phyloP scores from a whole-genome alignment of 2,888 invertebrate genomes.

The Volucella inanis region DNA sequence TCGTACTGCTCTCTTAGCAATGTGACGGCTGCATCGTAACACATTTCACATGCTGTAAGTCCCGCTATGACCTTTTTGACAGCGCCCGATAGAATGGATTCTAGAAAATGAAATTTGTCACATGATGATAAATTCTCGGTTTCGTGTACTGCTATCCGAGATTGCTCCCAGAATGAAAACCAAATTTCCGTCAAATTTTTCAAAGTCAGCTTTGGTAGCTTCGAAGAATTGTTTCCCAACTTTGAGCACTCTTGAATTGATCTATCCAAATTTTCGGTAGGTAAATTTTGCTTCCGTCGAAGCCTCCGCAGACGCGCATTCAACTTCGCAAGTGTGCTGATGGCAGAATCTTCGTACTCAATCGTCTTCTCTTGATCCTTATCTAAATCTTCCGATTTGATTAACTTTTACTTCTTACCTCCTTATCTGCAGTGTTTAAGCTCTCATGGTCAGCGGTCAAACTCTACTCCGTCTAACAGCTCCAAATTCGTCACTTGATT shows the following conservation, averaged over 20 bases:
- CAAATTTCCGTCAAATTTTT: constrained; percentile 28
- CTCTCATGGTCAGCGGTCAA: constrained; percentile 22
- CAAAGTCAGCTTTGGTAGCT: background rate
- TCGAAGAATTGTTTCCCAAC: background rate
- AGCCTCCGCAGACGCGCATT: constrained; percentile 10
- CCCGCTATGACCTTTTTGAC: constrained; percentile 13
- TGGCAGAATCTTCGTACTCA: constrained; percentile 31
- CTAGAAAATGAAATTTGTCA: constrained; percentile 29
- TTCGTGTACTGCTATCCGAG: constrained; percentile 17
- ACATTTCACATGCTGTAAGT: constrained; percentile 12
- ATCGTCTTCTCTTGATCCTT: constrained; percentile 2
- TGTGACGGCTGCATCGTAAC: constrained; percentile 25
- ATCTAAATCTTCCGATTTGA: constrained; percentile 8
- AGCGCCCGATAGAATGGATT: constrained; percentile 1
- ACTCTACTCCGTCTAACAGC: background rate
- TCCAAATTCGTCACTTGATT: background rate
- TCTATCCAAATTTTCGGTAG: background rate
- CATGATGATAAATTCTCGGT: constrained; percentile 11
- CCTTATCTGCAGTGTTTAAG: background rate
- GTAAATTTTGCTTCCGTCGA: background rate
- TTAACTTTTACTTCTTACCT: constrained; percentile 7
- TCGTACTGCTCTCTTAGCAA: constrained; percentile 28
- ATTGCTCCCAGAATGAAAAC: constrained; percentile 43
- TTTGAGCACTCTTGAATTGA: background rate
- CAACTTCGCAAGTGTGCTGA: constrained; percentile 3